Evolutionary conservation across 2,797 vertebrate genomes (phyloP), one percentile per base, ranked within the genome.

Genomic region (Gila robusta): DNA sequence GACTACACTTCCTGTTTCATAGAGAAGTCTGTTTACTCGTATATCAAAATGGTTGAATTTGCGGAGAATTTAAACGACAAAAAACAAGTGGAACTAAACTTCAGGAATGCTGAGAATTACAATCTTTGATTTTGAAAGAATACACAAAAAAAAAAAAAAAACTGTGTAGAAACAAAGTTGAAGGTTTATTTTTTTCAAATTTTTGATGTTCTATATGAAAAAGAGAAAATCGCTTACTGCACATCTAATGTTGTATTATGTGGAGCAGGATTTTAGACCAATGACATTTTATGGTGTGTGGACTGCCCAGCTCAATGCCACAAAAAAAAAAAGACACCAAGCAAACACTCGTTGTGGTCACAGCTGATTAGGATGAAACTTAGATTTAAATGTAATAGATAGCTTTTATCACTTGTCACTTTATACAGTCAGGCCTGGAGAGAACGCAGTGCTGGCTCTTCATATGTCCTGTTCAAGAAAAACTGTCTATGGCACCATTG

Each of bases 21-120:
- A 76, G 21, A 49, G 59, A 83, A 64, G 28, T 32, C 21, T 8
- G 56, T 76, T 76, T 76, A 76, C 41, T 39, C 26, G 37, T 52
- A 76, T 44, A 66, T 54, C 32, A 84, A 77, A 83, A 67, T 62
- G 44, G 26, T 41, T 23, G 37, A 64, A 74, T 74, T 74, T 59
- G 8, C n/a, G 0, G 41, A 62, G 28, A 49, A 35, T 74, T 35
- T 35, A 74, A 74, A 35, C 7, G 39, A 16, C 11, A 64, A 74
- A 73, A 83, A 74, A 23, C 70, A 49, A 47, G 21, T 16, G 12
- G 6, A 19, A 74, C 37, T 62, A 23, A 32, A 83, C 12, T 17
- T 44, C 0, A 2, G 16, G n/a, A 39, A 17, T 0, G 35, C 32
- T 6, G 14, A 70, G 17, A 23, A 23, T 28, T 47, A 28, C 26